Conservation (phyloP, 2,113 vertebrate species). For the Stictonetta naevosa region DNA sequence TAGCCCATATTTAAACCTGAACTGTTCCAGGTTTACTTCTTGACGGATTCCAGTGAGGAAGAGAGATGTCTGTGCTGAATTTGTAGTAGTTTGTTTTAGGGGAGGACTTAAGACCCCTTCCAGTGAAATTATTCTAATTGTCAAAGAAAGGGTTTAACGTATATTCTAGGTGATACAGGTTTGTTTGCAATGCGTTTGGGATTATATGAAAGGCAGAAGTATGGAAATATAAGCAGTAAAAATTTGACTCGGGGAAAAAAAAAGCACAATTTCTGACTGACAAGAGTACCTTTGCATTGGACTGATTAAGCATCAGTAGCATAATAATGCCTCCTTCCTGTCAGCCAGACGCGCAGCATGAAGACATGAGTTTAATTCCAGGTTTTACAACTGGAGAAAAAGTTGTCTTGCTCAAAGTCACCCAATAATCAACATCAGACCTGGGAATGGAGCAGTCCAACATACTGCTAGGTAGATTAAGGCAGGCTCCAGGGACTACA, state of each 20-base stretch:
- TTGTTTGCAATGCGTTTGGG: not conserved
- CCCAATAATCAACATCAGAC: not conserved
- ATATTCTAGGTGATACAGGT: not conserved
- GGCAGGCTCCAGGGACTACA: not conserved
- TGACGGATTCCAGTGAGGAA: not conserved
- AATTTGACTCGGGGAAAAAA: not conserved
- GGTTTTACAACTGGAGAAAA: not conserved
- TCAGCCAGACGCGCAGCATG: not conserved
- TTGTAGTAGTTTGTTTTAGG: not conserved
- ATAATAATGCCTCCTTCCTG: not conserved
- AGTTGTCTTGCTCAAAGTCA: not conserved
- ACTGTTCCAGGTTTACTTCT: not conserved
- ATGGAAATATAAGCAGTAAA: not conserved
- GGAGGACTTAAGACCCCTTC: not conserved
- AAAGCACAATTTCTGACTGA: not conserved
- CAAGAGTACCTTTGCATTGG: not conserved
- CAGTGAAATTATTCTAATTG: not conserved
- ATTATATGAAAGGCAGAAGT: not conserved
- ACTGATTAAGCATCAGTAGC: not conserved
- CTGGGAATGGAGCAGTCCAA: not conserved
- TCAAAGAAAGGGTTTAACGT: not conserved
- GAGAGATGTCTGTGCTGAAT: not conserved
- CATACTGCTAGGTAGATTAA: not conserved
- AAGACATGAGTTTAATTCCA: not conserved
- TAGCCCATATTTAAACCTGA: not conserved